Evolutionary conservation across 2,888 invertebrate species (phyloP), one percentile per base, ranked within the genome.

Genomic region (Penaeus monodon): DNA sequence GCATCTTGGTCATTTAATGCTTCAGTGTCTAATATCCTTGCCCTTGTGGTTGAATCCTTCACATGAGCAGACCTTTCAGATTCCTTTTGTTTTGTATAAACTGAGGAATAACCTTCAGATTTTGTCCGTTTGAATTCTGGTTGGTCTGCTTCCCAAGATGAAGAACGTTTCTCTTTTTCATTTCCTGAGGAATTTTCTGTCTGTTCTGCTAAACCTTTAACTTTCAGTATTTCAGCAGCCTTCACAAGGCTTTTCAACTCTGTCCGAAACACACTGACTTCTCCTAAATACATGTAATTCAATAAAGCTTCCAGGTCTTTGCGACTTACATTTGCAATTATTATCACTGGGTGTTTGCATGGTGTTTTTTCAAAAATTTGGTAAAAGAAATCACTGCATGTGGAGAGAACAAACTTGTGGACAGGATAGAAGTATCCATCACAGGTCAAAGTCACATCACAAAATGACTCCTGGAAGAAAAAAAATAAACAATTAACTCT

Each of bases 341-440:
- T 74, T 27, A 85, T 49, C 2, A 85, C 79, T 29, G 85, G 85
- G 70, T 85, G 79, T 70, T 85, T 85, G 70, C 85, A 85, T 38
- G 44, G 57, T 14, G 85, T 85, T 65, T 63, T 44, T 29, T 79
- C 78, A 73, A 85, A 85, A 49, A 85, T 70, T 29, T 79, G 49
- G 70, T 79, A 70, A 79, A 85, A 85, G 57, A 79, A 85, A 27
- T 85, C 79, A 85, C 85, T 85, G 73, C 85, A 85, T 8, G 85
- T 85, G 33, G 85, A 85, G 20, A 85, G 79, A 12, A 85, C 85
- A 38, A 85, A 79, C 8, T 79, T 68, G 70, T 85, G 85, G n/a
- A 79, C 85, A 14, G 79, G 79, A 38, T 85, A 85, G 70, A 85
- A 85, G 8, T 64, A 79, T 57, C 85, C 85, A 68, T 85, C 85